Conservation (phyloP, 64 coral and sea anemone genomes). For the Catalaphyllia jardinei region DNA sequence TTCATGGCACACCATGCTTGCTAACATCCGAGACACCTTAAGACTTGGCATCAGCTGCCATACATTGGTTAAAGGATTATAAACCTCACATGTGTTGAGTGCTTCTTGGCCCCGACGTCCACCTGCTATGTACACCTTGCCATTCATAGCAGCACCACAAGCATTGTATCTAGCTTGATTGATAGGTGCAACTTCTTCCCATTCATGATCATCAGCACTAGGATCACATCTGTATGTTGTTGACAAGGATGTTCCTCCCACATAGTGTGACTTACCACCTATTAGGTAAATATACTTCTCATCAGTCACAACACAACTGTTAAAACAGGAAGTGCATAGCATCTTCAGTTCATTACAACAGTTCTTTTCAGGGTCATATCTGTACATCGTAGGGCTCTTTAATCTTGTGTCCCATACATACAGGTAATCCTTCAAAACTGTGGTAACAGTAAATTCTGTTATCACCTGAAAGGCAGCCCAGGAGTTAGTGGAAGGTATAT, state of each 20-base stretch:
- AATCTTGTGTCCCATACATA: not conserved
- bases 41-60: not conserved
- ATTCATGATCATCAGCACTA: not conserved
- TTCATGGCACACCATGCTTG: not conserved
- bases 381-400: not conserved
- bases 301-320: not conserved
- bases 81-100: not conserved
- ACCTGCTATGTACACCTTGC: slow-evolving; percentile 28
- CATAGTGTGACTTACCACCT: not conserved
- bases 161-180: not conserved
- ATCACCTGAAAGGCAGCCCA: not conserved
- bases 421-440: not conserved
- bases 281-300: not conserved
- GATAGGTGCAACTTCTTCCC: not conserved
- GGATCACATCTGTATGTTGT: not conserved
- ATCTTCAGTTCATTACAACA: not conserved
- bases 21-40: not conserved
- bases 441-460: not conserved
- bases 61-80: not conserved
- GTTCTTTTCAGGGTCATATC: not conserved
- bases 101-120: not conserved
- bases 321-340: not conserved
- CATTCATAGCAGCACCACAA: slow-evolving; percentile 2
- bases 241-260: too few species aligned
- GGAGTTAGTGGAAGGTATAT: not conserved